phyloP scores from a whole-genome alignment of 2,888 invertebrate genomes.

The Bellardia bayeri region DNA sequence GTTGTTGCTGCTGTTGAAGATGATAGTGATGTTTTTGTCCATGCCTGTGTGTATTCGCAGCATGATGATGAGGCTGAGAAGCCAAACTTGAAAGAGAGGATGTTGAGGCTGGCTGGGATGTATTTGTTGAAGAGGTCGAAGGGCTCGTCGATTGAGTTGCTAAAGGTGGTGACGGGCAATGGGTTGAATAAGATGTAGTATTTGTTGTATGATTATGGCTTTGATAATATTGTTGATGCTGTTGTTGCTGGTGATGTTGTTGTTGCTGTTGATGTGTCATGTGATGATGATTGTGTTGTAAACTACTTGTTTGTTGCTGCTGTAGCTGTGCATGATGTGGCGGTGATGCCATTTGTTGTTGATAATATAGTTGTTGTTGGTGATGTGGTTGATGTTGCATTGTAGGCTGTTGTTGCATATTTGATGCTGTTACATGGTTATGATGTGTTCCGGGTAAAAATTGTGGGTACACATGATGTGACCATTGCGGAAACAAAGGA shows the following conservation, averaged over 20 bases:
- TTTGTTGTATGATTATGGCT: slow-evolving; percentile 79
- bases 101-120: slow-evolving; percentile 83
- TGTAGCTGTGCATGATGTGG: slow-evolving; percentile 80
- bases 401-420: slow-evolving; percentile 83
- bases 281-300: slow-evolving; percentile 76
- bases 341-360: slow-evolving; percentile 83
- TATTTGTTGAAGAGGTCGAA: slow-evolving; percentile 82
- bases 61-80: slow-evolving; percentile 80
- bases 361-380: slow-evolving; percentile 84
- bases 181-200: slow-evolving; percentile 75
- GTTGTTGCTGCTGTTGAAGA: slow-evolving; percentile 75
- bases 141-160: slow-evolving; percentile 81
- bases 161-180: slow-evolving; percentile 80
- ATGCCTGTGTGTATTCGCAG: slow-evolving; percentile 74
- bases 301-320: slow-evolving; percentile 83
- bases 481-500: slow-evolving; percentile 97
- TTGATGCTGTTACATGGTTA: slow-evolving; percentile 84
- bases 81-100: slow-evolving; percentile 82
- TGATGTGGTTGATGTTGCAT: slow-evolving; percentile 81
- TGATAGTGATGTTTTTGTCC: slow-evolving; percentile 76
- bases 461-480: slow-evolving; percentile 97
- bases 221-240: slow-evolving; percentile 71
- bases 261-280: slow-evolving; percentile 77
- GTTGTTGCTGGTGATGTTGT: slow-evolving; percentile 77
- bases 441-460: slow-evolving; percentile 95